Percentiles rank a stretch among this genome's conserved stretches.
phyloP scores from a whole-genome alignment of 1,140 invertebrate genomes.

The Panagrolaimus sp. region DNA sequence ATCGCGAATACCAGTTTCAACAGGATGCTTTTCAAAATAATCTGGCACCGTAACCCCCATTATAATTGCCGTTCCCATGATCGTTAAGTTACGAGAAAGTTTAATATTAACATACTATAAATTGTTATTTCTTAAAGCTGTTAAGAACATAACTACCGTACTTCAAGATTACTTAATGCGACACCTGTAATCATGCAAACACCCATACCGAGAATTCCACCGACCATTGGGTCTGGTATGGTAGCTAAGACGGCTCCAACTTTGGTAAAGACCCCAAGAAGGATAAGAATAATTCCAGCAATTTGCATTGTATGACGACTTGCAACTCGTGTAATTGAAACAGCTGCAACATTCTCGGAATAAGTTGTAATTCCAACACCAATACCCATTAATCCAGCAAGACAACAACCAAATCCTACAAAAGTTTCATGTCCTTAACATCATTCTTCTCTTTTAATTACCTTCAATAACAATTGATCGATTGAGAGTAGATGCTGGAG shows the following conservation, averaged over 20 bases:
- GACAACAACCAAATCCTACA: slow-evolving; percentile 18
- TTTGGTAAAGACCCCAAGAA: slow-evolving; percentile 27
- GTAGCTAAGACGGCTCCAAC: slow-evolving; percentile 28
- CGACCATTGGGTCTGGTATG: slow-evolving; percentile 30
- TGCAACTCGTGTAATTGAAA: slow-evolving; percentile 27
- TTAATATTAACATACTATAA: slow-evolving; percentile 54
- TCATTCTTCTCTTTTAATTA: not conserved
- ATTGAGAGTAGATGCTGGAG: slow-evolving; percentile 55
- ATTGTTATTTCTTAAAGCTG: not conserved
- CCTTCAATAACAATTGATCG: slow-evolving; percentile 58
- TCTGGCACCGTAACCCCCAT: slow-evolving; percentile 55
- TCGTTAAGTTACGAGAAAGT: slow-evolving; percentile 54
- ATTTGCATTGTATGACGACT: slow-evolving; percentile 22
- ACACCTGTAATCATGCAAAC: slow-evolving; percentile 56
- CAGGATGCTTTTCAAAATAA: slow-evolving; percentile 30
- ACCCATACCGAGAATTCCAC: slow-evolving; percentile 25
- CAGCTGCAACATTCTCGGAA: slow-evolving; percentile 26
- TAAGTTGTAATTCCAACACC: slow-evolving; percentile 33
- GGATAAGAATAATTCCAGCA: slow-evolving; percentile 27
- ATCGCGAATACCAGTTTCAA: slow-evolving; percentile 13
- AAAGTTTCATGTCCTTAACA: not conserved
- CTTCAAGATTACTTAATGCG: slow-evolving; percentile 49
- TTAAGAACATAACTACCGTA: not conserved
- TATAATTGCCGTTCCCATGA: slow-evolving; percentile 57
- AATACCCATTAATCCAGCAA: slow-evolving; percentile 25